These are phyloP conservation scores for Clarias gariepinus DNA, from an alignment of 2,113 vertebrate species.

Conservation along the genomic window DNA sequence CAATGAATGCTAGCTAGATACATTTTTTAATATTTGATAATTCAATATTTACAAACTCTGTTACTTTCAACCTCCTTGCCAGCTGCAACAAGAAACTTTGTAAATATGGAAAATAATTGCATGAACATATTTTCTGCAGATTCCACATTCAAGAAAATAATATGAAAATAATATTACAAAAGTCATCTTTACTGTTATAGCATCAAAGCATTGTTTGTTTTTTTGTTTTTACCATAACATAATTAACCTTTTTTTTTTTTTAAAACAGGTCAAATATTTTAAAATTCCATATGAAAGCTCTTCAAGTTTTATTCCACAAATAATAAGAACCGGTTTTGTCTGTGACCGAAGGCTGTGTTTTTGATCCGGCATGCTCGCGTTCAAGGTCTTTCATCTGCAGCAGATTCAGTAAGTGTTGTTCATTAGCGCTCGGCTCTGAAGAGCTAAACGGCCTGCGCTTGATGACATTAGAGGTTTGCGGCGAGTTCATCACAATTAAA, in stretches of 20 bases:
- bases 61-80: background rate
- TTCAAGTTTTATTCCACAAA: too few relatives aligned
- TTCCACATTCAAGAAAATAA: background rate
- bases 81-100: background rate
- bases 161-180: background rate
- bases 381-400: background rate
- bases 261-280: too few relatives aligned
- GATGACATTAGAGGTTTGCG: constrained; percentile 13
- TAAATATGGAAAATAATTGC: background rate
- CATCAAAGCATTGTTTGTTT: background rate
- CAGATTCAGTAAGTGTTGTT: background rate
- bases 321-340: background rate
- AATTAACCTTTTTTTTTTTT: too few relatives aligned
- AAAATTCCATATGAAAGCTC: too few relatives aligned
- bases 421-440: background rate
- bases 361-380: background rate
- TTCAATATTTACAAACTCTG: background rate
- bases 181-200: background rate
- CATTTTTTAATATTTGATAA: background rate
- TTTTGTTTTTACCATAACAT: too few relatives aligned
- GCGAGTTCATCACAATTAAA: constrained; percentile 4
- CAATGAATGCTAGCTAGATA: background rate
- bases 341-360: background rate
- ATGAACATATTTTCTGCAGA: background rate
- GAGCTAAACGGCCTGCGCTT: background rate